Percentiles rank a stretch among this genome's conserved stretches.
phyloP scores from a whole-genome alignment of 1,140 invertebrate species.

The Trichogramma pretiosum region DNA sequence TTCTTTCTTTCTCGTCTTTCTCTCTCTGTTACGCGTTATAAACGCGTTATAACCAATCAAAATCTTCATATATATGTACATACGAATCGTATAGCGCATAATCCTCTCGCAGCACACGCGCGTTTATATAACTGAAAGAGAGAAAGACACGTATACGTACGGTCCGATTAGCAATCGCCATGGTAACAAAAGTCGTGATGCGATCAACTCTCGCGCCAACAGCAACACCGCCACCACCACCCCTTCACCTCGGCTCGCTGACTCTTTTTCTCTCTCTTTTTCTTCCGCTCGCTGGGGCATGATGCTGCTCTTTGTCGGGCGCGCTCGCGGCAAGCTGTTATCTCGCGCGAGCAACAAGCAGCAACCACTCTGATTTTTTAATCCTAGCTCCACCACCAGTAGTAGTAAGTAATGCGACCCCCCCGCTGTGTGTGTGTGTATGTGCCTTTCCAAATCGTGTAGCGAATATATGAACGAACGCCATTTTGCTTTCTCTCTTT shows the following conservation, averaged over 20 bases:
- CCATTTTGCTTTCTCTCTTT: too few species aligned
- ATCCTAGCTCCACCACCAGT: conserved; percentile 39
- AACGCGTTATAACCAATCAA: too few species aligned
- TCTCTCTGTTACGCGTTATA: not conserved
- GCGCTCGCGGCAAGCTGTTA: conserved; percentile 42
- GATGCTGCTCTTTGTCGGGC: too few species aligned
- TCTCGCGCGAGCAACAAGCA: conserved; percentile 49
- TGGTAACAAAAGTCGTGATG: conserved; percentile 50
- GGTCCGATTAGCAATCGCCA: conserved; percentile 53
- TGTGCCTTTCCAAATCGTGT: too few species aligned
- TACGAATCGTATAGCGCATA: too few species aligned
- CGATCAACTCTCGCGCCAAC: conserved; percentile 47
- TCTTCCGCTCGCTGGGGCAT: conserved; percentile 18
- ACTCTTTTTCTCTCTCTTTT: conserved; percentile 20
- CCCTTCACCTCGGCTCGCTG: conserved; percentile 1
- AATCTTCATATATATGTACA: conserved; percentile 2
- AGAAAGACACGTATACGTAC: conserved; percentile 20
- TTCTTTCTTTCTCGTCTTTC: not conserved
- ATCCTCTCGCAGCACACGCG: too few species aligned
- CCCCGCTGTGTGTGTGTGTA: too few species aligned
- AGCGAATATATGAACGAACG: too few species aligned
- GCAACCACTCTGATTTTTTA: conserved; percentile 49
- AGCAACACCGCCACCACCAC: too few species aligned
- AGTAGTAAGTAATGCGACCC: too few species aligned
- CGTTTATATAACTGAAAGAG: too few species aligned